phyloP scores from a whole-genome alignment of 2,888 invertebrate genomes.

The Keiferia lycopersicella region DNA sequence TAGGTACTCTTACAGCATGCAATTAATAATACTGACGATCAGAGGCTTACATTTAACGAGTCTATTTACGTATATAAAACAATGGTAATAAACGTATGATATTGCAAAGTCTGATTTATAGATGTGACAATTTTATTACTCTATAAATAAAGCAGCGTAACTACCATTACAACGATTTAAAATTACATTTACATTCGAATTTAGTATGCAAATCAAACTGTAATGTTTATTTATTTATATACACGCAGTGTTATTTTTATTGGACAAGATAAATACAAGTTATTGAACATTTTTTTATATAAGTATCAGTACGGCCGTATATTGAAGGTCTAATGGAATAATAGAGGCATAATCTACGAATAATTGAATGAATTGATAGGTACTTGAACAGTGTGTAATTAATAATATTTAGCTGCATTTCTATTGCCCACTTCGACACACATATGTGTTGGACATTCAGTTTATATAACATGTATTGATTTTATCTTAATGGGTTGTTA shows the following conservation, averaged over 20 bases:
- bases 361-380: conserved; percentile 48
- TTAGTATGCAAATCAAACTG: background rate
- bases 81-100: background rate
- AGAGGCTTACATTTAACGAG: too few species aligned
- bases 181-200: background rate
- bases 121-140: background rate
- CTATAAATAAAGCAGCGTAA: conserved; percentile 5
- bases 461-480: conserved; percentile 47
- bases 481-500: conserved; percentile 31
- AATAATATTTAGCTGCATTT: conserved; percentile 47
- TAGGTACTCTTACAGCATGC: too few species aligned
- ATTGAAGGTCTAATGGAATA: conserved; percentile 20
- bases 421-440: conserved; percentile 51
- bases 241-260: background rate
- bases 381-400: conserved; percentile 46
- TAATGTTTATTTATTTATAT: background rate
- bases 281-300: conserved; percentile 9
- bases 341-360: conserved; percentile 34
- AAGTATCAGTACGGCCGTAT: background rate
- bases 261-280: conserved; percentile 12
- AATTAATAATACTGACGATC: too few species aligned
- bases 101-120: background rate
- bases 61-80: background rate
- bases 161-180: background rate
- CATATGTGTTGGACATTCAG: conserved; percentile 44